Conservation (phyloP, 2,888 invertebrate species). For the Eugnorisma glareosa region DNA sequence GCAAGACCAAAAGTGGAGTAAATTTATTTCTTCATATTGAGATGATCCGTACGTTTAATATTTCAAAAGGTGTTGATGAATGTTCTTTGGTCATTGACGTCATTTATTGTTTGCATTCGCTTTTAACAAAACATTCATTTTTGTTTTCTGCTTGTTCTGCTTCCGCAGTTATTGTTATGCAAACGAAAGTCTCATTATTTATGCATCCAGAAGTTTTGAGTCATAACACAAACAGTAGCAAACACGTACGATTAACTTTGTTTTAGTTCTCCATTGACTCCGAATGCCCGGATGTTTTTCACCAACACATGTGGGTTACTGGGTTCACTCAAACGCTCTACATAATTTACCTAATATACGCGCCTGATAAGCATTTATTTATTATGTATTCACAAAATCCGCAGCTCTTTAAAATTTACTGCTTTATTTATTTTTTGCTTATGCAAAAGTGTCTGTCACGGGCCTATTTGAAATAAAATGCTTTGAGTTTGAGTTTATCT, state of each 20-base stretch:
- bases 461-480: too few relatives aligned
- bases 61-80: neutral
- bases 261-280: neutral
- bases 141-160: slow-evolving; percentile 12
- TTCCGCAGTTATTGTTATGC: slow-evolving; percentile 26
- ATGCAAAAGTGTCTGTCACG: too few relatives aligned
- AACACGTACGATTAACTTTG: slow-evolving; percentile 6
- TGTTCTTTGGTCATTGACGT: neutral
- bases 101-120: slow-evolving; percentile 6
- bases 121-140: slow-evolving; percentile 5
- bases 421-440: too few relatives aligned
- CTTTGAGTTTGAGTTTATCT: too few relatives aligned
- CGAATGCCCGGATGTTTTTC: neutral
- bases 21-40: neutral
- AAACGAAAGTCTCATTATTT: slow-evolving; percentile 25
- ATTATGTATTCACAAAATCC: too few relatives aligned
- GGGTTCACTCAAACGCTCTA: neutral
- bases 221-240: slow-evolving; percentile 24
- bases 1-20: neutral
- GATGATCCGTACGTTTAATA: neutral
- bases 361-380: too few relatives aligned
- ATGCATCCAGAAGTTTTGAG: slow-evolving; percentile 24
- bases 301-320: neutral
- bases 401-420: too few relatives aligned
- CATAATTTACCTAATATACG: neutral